Conservation (phyloP, 2,888 invertebrate genomes). For the Bombylius major region DNA sequence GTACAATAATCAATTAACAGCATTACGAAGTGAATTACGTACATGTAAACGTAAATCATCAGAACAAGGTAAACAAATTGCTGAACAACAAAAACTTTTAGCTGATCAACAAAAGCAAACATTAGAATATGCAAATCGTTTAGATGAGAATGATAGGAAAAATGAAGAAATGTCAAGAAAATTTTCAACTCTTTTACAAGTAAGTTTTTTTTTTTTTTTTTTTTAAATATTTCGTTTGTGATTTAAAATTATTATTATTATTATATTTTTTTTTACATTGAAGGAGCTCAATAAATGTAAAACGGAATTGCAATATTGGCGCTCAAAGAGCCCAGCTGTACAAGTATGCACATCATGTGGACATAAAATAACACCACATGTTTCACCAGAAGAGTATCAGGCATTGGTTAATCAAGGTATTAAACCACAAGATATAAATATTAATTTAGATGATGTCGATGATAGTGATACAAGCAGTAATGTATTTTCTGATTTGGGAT, state of each 20-base stretch:
- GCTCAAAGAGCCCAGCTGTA: constrained; percentile 72
- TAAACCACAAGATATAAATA: constrained; percentile 40
- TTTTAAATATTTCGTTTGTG: neutral
- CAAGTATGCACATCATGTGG: constrained; percentile 66
- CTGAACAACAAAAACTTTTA: constrained; percentile 59
- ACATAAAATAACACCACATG: constrained; percentile 39
- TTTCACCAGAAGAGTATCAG: constrained; percentile 47
- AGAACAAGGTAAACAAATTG: constrained; percentile 74
- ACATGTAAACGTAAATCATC: constrained; percentile 70
- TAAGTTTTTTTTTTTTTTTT: constrained; percentile 23
- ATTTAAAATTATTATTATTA: neutral
- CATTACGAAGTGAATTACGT: constrained; percentile 64
- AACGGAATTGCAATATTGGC: constrained; percentile 83
- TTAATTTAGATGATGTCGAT: constrained; percentile 27
- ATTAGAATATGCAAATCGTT: constrained; percentile 66
- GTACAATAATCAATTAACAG: constrained; percentile 69
- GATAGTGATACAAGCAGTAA: constrained; percentile 23
- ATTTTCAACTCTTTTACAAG: constrained; percentile 75
- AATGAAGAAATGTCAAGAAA: constrained; percentile 81
- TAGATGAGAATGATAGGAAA: constrained; percentile 82
- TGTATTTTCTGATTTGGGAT: constrained; percentile 6
- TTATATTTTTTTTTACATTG: constrained; percentile 7
- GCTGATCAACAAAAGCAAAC: constrained; percentile 65
- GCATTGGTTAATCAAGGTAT: constrained; percentile 48
- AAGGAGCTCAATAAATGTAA: constrained; percentile 85